Evolutionary conservation across 2,888 invertebrate species (phyloP), one percentile per base, ranked within the genome.

Genomic region (Tethea ocularis): DNA sequence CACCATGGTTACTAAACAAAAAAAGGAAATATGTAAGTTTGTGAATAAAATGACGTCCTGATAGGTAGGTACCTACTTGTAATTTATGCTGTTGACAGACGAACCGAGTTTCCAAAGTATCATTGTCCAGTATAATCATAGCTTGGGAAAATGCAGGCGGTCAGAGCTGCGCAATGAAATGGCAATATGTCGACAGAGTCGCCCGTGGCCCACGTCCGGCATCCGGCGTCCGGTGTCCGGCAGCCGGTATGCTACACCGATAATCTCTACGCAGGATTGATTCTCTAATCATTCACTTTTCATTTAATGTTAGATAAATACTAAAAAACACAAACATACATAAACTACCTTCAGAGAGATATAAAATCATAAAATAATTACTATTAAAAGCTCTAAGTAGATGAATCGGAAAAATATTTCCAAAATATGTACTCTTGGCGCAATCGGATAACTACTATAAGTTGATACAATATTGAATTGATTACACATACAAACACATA

Each of bases 201-300:
- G 38, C 55, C 55, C 59, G 60, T 60, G 65, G 56, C 46, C 11
- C 51, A 60, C 61, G 61, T 66, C 66, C 61, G 59, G 38, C 59
- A 54, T 24, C 38, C 29, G n/a, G 46, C 59, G 54, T 15, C 20
- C 15, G n/a, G 46, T 57, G 54, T 15, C 20, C 57, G 60, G 26
- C 60, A 61, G 60, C 61, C 63, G 66, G 60, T 57, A 57, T 63
- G 23, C 60, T 63, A 66, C 64, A 63, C 61, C 62, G 68, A 73
- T 75, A 70, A 75, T 77, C 71, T 67, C 61, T 67, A 61, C 67
- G 57, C 65, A 68, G 71, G 69, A 68, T 10, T 11, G 52, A 56
- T 57, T 68, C 63, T 23, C 29, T 60, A 59, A 58, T 58, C 61
- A 62, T 46, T 63, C 63, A 61, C 57, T 61, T 61, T n/a, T n/a